Base-by-base conservation (phyloP, 2,113 vertebrate species). In the Meles meles region DNA sequence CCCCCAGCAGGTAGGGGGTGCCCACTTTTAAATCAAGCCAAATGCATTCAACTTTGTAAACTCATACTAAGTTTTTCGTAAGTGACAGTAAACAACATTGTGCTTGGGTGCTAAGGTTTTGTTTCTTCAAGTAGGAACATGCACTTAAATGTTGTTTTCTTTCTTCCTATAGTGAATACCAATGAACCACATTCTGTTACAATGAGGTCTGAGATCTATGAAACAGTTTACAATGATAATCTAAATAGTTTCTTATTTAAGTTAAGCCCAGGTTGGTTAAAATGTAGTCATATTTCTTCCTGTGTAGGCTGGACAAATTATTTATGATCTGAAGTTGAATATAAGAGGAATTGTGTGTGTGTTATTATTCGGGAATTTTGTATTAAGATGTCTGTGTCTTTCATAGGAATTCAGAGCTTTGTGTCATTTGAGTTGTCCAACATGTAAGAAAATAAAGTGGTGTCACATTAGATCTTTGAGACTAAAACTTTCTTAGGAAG, bases 21-120 rank as follows among this genome's bases (percentile, higher is more conserved):
- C 27, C 49, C 80, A 93, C 80, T 95, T 93, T 81, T 89, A 95
- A 85, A 86, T 21, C 29, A 69, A 59, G 47, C 3, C 49, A 80
- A 88, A 69, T 93, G n/a, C 18, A 72, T 81, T 95, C 47, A 96
- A 44, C 15, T 96, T 90, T 12, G 39, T 31, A 90, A 94, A 42
- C 18, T 49, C 20, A 3, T 34, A 34, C 52, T 57, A 82, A 86
- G 1, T 42, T 93, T 90, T 69, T 29, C 65, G 10, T 85, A 55
- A 84, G 15, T 7, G 74, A 39, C 15, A 65, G 7, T 90, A 93
- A 31, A 23, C 27, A 20, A 23, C 34, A 31, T n/a, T 82, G 8
- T 84, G 5, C n/a, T 76, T 61, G 29, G 10, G 12, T 85, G 14
- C 57, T 88, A 83, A 94, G 5, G 25, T 57, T 84, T 90, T 88